Base-by-base conservation (phyloP, 2,888 invertebrate genomes). In the Andrena chrysosceles region DNA sequence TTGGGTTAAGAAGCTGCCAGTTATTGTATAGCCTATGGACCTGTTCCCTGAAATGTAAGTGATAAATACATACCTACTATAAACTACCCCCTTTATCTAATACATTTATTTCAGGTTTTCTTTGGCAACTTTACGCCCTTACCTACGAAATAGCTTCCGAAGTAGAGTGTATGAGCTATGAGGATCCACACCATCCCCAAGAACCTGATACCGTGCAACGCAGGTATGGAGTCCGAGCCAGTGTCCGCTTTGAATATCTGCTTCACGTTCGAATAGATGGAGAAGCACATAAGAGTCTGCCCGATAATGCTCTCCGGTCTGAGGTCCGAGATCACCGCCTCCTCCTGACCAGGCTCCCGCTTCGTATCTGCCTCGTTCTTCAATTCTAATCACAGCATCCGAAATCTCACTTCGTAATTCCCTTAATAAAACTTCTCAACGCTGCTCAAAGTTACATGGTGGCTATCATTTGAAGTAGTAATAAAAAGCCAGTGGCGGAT, bases 161-260 rank as follows among this genome's bases (percentile, higher is more conserved):
- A 95, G 83, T 92, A 94, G 13, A 94, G 79, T 6, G 95, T 94
- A 85, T 96, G 96, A 0, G 94, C 95, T 78, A 95, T 90, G 62
- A 96, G 94, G 26, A 96, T 95, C 95, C 96, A 96, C 35, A 94
- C 85, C 95, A 96, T 95, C 23, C 95, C 94, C 26, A 96, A 90
- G 84, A 95, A 95, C 84, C 95, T 93, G 10, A 95, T 76, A 0
- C 95, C 95, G 84, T 95, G 95, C 16, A 96, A 92, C 3, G 93
- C 91, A 0, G 91, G 85, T 0, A 96, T 84, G 0, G 94, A 91
- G 23, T 94, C 93, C 0, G 88, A 54, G 3, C 90, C 83, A 3
- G 93, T 68, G 23, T 92, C 91, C 0, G 94, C 94, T 42, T 91
- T 91, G 20, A 95, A 91, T 56, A 95, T 92, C 6, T 91, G 91